phyloP scores from a whole-genome alignment of 1,140 invertebrate genomes.

The Ceratitis capitata region DNA sequence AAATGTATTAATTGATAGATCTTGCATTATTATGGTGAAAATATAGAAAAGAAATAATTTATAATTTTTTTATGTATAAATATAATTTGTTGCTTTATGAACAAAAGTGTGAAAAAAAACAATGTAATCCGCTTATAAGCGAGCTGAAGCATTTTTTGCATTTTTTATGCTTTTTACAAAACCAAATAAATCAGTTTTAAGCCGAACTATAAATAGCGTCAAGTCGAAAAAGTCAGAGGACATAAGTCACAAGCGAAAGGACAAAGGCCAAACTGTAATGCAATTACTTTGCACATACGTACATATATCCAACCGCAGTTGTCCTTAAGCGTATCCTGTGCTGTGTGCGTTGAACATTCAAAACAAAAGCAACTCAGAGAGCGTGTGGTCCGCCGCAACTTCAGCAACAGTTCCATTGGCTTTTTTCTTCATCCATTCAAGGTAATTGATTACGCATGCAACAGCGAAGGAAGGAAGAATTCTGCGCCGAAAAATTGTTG shows the following conservation, averaged over 20 bases:
- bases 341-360: not conserved
- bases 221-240: too few species aligned
- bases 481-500: too few species aligned
- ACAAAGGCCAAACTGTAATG: not conserved
- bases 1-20: too few species aligned
- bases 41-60: too few species aligned
- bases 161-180: too few species aligned
- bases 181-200: too few species aligned
- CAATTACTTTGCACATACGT: not conserved
- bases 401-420: not conserved
- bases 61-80: too few species aligned
- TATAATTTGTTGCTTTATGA: not conserved
- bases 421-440: constrained; percentile 7
- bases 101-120: not conserved
- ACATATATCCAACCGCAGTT: not conserved
- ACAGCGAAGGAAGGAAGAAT: not conserved
- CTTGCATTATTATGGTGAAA: too few species aligned
- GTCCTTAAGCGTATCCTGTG: not conserved
- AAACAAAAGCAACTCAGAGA: not conserved
- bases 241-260: not conserved
- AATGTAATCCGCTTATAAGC: not conserved
- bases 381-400: too few species aligned
- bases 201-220: not conserved
- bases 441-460: constrained; percentile 14
- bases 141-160: too few species aligned